Conservation (phyloP, 2,113 vertebrate species). For the Rhipidura dahli region DNA sequence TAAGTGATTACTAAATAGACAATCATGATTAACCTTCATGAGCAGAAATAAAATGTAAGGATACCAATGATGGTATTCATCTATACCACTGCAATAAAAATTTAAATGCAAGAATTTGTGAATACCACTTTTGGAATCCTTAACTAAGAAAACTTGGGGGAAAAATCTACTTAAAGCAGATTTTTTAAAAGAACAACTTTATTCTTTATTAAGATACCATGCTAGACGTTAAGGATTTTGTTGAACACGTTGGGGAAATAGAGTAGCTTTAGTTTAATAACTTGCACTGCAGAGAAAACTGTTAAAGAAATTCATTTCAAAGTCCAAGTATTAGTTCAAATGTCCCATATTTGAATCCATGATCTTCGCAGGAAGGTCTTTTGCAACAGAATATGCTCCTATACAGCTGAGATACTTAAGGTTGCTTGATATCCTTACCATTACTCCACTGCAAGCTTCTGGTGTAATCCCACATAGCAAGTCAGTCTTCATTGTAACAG, state of each 20-base stretch:
- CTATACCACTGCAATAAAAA: conserved; percentile 79
- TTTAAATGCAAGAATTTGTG: conserved; percentile 75
- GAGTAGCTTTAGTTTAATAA: conserved; percentile 86
- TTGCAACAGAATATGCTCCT: conserved; percentile 93
- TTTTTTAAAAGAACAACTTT: conserved; percentile 77
- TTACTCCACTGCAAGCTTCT: conserved; percentile 91
- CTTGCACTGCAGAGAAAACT: conserved; percentile 88
- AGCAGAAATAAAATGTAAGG: conserved; percentile 81
- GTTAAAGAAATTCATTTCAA: conserved; percentile 87
- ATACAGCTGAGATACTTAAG: conserved; percentile 88
- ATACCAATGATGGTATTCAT: conserved; percentile 79
- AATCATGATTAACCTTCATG: conserved; percentile 95
- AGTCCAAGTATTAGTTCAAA: conserved; percentile 87
- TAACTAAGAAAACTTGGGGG: conserved; percentile 74
- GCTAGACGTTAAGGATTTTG: conserved; percentile 83
- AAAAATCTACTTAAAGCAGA: conserved; percentile 85
- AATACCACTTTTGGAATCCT: conserved; percentile 81
- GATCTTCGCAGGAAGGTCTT: conserved; percentile 85
- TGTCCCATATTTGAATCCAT: conserved; percentile 85
- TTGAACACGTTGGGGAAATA: conserved; percentile 83
- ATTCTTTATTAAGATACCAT: conserved; percentile 85
- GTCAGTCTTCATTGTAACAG: conserved; percentile 94
- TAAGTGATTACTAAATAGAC: conserved; percentile 86
- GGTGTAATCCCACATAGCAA: conserved; percentile 99
- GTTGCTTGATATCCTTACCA: conserved; percentile 93